A percentile compares a stretch with the other conserved stretches of the same genome.
phyloP scores from a whole-genome alignment of 30 jellyfish, hydroid and myxozoan species.

The Cassiopea xamachana region DNA sequence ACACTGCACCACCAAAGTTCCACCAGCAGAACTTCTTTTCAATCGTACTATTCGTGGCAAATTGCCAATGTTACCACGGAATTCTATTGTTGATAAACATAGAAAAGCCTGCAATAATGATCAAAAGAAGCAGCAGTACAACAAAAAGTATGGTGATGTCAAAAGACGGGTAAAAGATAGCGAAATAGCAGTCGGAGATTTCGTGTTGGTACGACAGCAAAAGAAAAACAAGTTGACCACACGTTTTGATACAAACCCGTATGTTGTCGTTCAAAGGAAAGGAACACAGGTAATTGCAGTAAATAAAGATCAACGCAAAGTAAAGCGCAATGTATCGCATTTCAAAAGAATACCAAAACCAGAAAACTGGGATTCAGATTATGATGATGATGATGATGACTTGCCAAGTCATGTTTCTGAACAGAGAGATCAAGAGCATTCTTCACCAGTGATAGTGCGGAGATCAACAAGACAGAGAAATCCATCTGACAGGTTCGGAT shows the following conservation, averaged over 20 bases:
- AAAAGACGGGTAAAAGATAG: constrained; percentile 41
- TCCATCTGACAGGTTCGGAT: constrained; percentile 6
- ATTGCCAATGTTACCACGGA: constrained; percentile 22
- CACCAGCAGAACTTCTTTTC: constrained; percentile 29
- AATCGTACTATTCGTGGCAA: constrained; percentile 53
- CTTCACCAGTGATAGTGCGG: constrained; percentile 29
- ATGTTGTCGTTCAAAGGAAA: constrained; percentile 25
- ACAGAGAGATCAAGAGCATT: constrained; percentile 25
- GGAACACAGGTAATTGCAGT: constrained; percentile 18
- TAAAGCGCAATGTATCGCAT: constrained; percentile 14
- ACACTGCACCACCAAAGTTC: neutral
- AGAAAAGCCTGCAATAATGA: constrained; percentile 17
- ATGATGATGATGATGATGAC: constrained; percentile 10
- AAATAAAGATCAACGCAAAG: constrained; percentile 8
- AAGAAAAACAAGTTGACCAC: constrained; percentile 54
- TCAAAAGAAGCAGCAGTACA: constrained; percentile 34
- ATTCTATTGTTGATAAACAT: neutral
- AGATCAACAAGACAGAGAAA: constrained; percentile 48
- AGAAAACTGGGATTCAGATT: constrained; percentile 25
- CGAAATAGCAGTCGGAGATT: constrained; percentile 24
- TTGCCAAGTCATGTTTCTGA: constrained; percentile 14
- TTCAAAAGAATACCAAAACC: constrained; percentile 16
- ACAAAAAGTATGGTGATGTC: constrained; percentile 52
- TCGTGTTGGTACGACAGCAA: constrained; percentile 32
- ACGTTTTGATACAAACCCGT: constrained; percentile 21